phyloP scores from a whole-genome alignment of 2,113 vertebrate genomes.

The Piliocolobus tephrosceles region DNA sequence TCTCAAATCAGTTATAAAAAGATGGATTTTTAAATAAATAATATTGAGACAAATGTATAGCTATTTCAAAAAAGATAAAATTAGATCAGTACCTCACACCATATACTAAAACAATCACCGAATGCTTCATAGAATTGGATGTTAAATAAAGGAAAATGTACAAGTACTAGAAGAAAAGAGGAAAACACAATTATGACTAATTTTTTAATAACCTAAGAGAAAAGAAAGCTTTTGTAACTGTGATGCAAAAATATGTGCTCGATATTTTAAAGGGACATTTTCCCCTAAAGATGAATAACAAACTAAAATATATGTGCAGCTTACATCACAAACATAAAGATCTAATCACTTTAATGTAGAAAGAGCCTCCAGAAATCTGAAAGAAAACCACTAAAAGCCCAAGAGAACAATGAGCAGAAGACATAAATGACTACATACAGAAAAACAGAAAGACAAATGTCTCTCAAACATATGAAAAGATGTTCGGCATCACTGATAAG shows the following conservation, averaged over 20 bases:
- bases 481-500: background rate
- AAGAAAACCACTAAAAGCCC: background rate
- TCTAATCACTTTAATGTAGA: background rate
- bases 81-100: background rate
- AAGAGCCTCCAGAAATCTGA: background rate
- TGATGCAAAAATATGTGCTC: background rate
- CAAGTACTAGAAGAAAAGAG: background rate
- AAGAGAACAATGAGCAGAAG: background rate
- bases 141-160: background rate
- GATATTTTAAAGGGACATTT: background rate
- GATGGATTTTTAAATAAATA: conserved; percentile 29
- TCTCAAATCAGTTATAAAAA: background rate
- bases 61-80: conserved; percentile 23
- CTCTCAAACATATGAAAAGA: background rate
- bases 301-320: background rate
- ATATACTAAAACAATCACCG: background rate
- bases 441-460: background rate
- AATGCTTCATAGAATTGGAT: background rate
- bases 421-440: background rate
- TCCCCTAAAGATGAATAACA: background rate
- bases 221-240: background rate
- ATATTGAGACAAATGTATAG: background rate
- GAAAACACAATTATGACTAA: background rate
- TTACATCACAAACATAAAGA: background rate
- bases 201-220: background rate